Conservation (phyloP, 2,797 vertebrate species). For the Numenius phaeopus region DNA sequence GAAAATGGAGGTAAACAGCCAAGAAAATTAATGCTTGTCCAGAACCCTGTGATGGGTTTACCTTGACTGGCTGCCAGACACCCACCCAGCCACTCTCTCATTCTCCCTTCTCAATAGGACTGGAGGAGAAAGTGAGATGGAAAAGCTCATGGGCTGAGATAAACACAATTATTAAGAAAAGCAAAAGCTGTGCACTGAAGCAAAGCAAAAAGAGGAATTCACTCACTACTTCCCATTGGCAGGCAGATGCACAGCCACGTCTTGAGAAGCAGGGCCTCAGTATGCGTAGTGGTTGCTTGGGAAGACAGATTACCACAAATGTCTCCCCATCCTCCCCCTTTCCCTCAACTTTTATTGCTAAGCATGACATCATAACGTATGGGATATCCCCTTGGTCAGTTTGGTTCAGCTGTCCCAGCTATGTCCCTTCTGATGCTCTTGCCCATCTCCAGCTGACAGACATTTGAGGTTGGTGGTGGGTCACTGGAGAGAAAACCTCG, state of each 20-base stretch:
- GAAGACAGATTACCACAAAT: neutral
- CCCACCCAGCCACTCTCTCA: neutral
- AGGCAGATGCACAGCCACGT: neutral
- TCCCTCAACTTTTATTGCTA: neutral
- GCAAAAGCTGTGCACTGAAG: neutral
- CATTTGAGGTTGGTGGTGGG: neutral
- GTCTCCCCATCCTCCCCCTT: neutral
- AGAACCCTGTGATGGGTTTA: neutral
- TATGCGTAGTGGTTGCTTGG: neutral
- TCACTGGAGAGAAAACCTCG: neutral
- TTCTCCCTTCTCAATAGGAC: neutral
- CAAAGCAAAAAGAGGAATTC: neutral
- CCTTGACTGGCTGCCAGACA: neutral
- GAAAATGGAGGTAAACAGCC: neutral
- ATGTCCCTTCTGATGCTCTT: neutral
- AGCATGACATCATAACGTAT: neutral
- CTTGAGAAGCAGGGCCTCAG: neutral
- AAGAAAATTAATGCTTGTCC: neutral
- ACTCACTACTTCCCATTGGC: neutral
- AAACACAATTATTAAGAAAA: neutral
- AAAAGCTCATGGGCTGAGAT: neutral
- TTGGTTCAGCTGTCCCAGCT: neutral
- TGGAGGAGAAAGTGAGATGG: neutral
- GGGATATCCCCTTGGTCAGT: neutral
- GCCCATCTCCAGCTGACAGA: neutral